Evolutionary conservation across 1,140 invertebrate genomes (phyloP), one percentile per base, ranked within the genome.

Genomic region (Drosophila bocqueti): DNA sequence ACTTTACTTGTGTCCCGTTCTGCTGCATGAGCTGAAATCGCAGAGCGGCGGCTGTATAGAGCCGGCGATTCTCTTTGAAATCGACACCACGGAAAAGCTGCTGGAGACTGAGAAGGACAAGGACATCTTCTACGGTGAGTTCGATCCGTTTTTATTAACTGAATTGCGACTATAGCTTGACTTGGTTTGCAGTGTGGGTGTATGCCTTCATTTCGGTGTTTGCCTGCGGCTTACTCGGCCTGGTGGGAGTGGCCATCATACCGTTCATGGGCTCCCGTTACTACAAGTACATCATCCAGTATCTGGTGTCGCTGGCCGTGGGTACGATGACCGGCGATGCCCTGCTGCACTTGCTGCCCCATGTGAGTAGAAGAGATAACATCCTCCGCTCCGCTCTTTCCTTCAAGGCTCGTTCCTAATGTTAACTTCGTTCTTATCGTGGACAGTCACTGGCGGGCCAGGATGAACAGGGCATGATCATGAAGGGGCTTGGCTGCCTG

Each of bases 261-360:
- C 97, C 97, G 3, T 95, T 98, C 13, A 98, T 98, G 96, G 96
- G 97, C 91, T 97, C 97, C 85, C 95, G 95, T 60, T 97, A 98
- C 93, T 99, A 98, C 92, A 96, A 98, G 81, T 96, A 97, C 76
- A 93, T 99, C 42, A 94, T 99, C 63, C 98, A 98, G 93, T 98
- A 98, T 93, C 94, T 99, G 62, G 97, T 99, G 6, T 97, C 98
- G 1, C 93, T 99, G 61, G 98, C 98, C 36, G 96, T 99, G 38
- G 98, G 97, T 15, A 98, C 98, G 6, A 94, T 99, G 54, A 96
- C 97, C 45, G 98, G 98, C 7, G 98, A 99, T 94, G 98, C 98
- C 3, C 93, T 99, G 31, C 94, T 99, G 65, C 98, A 99, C 95
- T 94, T 99, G 18, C 94, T 99, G 86, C 98, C 98, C 54, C 98